Percentiles rank a stretch among this genome's conserved stretches.
Evolutionary conservation across 2,888 invertebrate genomes (phyloP).

Genomic region (Scaptomyza reducta): DNA sequence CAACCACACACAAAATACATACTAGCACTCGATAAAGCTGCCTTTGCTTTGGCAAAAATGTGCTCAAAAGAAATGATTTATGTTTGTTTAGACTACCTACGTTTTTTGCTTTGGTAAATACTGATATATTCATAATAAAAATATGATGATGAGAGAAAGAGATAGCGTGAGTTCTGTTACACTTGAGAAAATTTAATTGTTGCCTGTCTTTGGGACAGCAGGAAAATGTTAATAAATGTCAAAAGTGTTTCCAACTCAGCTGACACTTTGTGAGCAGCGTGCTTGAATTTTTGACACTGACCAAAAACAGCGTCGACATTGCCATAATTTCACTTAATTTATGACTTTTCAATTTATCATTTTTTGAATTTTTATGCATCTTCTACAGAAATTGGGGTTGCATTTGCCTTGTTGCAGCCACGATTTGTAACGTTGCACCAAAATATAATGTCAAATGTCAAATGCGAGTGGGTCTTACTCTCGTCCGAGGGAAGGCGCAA

Average conservation of each 20-base stretch:
- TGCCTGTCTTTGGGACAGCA: constrained; percentile 17
- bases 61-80: constrained; percentile 63
- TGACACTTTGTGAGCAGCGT: constrained; percentile 62
- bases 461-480: constrained; percentile 41
- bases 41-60: constrained; percentile 27
- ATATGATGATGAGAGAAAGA: neutral
- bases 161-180: neutral
- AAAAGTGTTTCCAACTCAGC: constrained; percentile 62
- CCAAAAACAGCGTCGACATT: constrained; percentile 16
- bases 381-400: constrained; percentile 19
- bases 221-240: constrained; percentile 75
- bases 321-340: constrained; percentile 71
- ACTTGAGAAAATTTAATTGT: constrained; percentile 57
- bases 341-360: constrained; percentile 74
- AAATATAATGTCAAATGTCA: constrained; percentile 63
- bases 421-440: constrained; percentile 47
- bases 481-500: neutral
- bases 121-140: constrained; percentile 1
- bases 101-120: constrained; percentile 48
- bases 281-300: constrained; percentile 52
- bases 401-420: constrained; percentile 32
- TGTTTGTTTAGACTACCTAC: constrained; percentile 56
- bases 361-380: constrained; percentile 3
- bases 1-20: constrained; percentile 8
- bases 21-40: constrained; percentile 7